Evolutionary conservation across 2,113 vertebrate species (phyloP), one percentile per base, ranked within the genome.

Genomic region (Danio rerio): DNA sequence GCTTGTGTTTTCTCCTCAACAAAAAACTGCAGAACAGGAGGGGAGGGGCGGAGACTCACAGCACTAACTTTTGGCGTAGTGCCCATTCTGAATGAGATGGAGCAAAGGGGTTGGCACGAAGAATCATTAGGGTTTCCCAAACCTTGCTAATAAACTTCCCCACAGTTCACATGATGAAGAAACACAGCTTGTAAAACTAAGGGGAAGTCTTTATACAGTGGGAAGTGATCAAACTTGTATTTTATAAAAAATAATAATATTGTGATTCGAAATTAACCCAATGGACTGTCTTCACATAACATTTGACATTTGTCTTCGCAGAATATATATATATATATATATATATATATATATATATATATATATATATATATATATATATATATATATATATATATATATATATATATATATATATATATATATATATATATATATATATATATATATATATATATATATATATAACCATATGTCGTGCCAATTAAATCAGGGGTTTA

Each of bases 61-160:
- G 49, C 47, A 59, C 53, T 59, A 18, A 47, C 55, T 45, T 61
- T 59, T 76, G 73, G 73, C 73, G 47, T n/a, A 47, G 73, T 61
- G 9, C 58, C 61, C 53, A 16, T 9, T 21, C 9, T 65, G 68
- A 80, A 52, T 72, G 49, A 49, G 58, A 52, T 66, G 49, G 80
- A 58, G 71, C 50, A 50, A 61, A 31, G 21, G 20, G 40, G 66
- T 45, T 56, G 82, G 75, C 71, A 70, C 71, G 76, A 86, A 77
- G 66, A 84, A 70, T 21, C 72, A 83, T 78, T 78, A 83, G 40
- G 84, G 59, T 77, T 86, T 70, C 68, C 65, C 71, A 85, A 83
- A 82, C 81, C 53, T 84, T 59, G 70, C 81, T 84, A 82, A 85
- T 86, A 88, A 88, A 88, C 47, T 78, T 66, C 78, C 76, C 21